A percentile compares a stretch with the other conserved stretches of the same genome.
Evolutionary conservation across 2,888 invertebrate species (phyloP).

Genomic region (Busseola fusca): DNA sequence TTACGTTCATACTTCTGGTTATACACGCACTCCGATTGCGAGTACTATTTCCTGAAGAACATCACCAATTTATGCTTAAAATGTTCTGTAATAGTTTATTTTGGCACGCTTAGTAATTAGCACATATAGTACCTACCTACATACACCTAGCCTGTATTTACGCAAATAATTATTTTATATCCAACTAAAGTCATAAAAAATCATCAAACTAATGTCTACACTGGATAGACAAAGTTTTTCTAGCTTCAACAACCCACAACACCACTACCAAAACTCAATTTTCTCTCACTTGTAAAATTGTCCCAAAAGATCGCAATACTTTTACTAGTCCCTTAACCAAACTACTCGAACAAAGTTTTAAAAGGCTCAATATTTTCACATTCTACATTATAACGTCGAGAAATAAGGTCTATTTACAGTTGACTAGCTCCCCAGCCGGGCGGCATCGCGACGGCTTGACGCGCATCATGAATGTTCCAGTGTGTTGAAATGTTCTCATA

Average conservation of each 20-base stretch:
- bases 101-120: too few species aligned
- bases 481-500: slow-evolving; percentile 25
- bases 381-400: neutral
- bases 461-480: slow-evolving; percentile 3
- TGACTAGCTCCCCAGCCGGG: slow-evolving; percentile 4
- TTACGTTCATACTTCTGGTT: neutral
- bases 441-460: neutral
- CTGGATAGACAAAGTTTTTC: neutral
- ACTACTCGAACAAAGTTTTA: too few species aligned
- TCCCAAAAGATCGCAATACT: neutral
- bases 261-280: neutral
- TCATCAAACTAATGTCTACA: neutral
- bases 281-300: neutral
- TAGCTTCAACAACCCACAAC: too few species aligned
- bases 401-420: slow-evolving; percentile 19
- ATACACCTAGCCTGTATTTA: neutral
- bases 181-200: neutral
- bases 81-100: neutral
- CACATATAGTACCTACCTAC: neutral
- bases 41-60: neutral
- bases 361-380: neutral
- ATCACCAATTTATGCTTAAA: neutral
- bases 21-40: neutral
- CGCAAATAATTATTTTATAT: neutral
- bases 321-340: neutral